Evolutionary conservation across 2,113 vertebrate genomes (phyloP).

Genomic region (Scomber colias): DNA sequence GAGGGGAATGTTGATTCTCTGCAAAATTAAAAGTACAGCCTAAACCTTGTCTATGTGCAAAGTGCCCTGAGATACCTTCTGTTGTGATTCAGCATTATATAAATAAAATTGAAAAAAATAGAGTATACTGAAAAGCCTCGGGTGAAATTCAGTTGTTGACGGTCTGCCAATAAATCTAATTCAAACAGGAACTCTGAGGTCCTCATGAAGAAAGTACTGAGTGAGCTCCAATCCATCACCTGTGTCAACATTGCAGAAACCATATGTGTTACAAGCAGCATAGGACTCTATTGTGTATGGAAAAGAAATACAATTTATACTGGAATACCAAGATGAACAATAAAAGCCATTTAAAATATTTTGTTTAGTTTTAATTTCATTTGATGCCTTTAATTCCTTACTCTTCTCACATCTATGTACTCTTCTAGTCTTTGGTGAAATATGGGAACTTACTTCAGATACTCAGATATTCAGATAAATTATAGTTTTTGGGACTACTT

Average conservation of each 20-base stretch:
- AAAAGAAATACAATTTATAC: background rate
- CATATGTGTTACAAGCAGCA: background rate
- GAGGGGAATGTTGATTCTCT: too few species aligned
- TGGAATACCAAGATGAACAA: background rate
- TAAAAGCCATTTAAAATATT: background rate
- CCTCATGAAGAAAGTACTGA: background rate
- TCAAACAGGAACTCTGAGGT: background rate
- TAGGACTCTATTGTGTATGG: background rate
- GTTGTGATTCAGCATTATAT: too few species aligned
- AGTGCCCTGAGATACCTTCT: too few species aligned
- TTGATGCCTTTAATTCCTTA: background rate
- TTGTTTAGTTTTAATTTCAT: background rate
- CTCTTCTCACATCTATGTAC: background rate
- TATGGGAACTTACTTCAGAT: background rate
- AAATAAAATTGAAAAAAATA: too few species aligned
- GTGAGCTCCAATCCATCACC: constrained; percentile 1
- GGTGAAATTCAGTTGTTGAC: constrained; percentile 20
- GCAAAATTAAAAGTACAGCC: too few species aligned
- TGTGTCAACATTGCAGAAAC: background rate
- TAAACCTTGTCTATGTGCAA: too few species aligned
- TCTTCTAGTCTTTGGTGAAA: background rate
- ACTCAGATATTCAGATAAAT: background rate
- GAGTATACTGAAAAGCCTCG: constrained; percentile 26
- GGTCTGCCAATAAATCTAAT: constrained; percentile 38
- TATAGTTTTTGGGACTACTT: background rate